Base-by-base conservation (phyloP, 2,888 invertebrate genomes). In the Orgyia antiqua region DNA sequence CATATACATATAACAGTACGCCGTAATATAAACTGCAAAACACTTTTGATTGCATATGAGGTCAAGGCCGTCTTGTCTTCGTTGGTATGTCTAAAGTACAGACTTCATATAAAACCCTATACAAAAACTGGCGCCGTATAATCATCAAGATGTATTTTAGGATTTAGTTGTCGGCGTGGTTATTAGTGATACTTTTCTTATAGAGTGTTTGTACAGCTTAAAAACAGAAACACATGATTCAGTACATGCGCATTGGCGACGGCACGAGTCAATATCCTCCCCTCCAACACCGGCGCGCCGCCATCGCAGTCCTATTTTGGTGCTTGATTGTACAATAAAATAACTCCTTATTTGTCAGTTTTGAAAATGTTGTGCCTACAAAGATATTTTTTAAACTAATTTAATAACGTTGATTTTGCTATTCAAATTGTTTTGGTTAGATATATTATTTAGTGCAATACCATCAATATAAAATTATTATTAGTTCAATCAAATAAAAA, bases 191-290 rank as follows among this genome's bases (percentile, higher is more conserved):
- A 58, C 56, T 63, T 59, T 66, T 58, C 57, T 45, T 49, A 24
- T 20, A 45, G 38, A 56, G 58, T 60, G 60, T 63, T 65, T 58
- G 60, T 57, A 57, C 58, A 58, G 68, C 68, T 69, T 72, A 73
- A 79, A 77, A 80, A 79, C 79, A 79, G 78, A 75, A 77, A 79
- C 80, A 80, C 77, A 77, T 78, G 79, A 73, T 72, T 67, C 64
- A 65, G 74, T 68, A 69, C 79, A 82, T 83, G 86, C 86, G 83
- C 84, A 78, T 52, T 76, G 68, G 58, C 63, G 74, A 58, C 73
- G 68, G 44, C 69, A 74, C 82, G 70, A 84, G 86, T 86, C 86
- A 84, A 82, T 88, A 88, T 80, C 82, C 83, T 77, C 86, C 80
- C 69, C 69, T 76, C 67, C 70, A 66, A 58, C 82, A 56, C 68